Evolutionary conservation across 2,797 vertebrate genomes (phyloP), one percentile per base, ranked within the genome.

Genomic region (Onychomys torridus): DNA sequence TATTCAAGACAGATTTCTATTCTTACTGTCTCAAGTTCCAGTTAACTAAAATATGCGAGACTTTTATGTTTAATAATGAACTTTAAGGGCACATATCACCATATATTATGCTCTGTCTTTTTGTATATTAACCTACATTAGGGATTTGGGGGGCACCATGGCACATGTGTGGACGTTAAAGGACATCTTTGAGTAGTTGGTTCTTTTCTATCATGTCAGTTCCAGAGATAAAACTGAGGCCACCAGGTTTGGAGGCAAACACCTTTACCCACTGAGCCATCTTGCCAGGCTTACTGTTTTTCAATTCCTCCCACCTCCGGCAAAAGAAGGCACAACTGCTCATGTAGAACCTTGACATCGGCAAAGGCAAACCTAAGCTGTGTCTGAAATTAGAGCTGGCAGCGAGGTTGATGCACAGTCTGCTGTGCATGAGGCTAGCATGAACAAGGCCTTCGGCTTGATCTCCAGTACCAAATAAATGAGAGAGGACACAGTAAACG

Each of bases 31-130:
- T 97, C 43, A 79, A 81, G 63, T 78, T 95, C 46, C 55, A 73
- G 19, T 84, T 94, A 85, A 81, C 71, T 86, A 95, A 79, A 93
- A 96, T 69, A 94, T 81, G 0, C 84, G 59, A 81, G 52, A 3
- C 52, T 94, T 67, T 63, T 73, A 34, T 40, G 29, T 94, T 96
- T 71, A 89, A 40, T 76, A 89, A 96, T 77, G n/a, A 96, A 96
- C 46, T 79, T 63, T 61, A 94, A 92, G 82, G 63, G 29, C 55
- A 89, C 25, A 0, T 13, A 81, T 73, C 73, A 91, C 43, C 67
- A 91, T n/a, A 0, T 17, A 59, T 77, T 52, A 93, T 29, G 90
- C 49, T 76, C 75, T 85, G 14, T 23, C 49, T 89, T 79, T 77
- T 9, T 37, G 34, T 63, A 81, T 78, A 92, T 55, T 90, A 93